phyloP scores from a whole-genome alignment of 2,113 vertebrate species.

The Phylloscopus trochilus region DNA sequence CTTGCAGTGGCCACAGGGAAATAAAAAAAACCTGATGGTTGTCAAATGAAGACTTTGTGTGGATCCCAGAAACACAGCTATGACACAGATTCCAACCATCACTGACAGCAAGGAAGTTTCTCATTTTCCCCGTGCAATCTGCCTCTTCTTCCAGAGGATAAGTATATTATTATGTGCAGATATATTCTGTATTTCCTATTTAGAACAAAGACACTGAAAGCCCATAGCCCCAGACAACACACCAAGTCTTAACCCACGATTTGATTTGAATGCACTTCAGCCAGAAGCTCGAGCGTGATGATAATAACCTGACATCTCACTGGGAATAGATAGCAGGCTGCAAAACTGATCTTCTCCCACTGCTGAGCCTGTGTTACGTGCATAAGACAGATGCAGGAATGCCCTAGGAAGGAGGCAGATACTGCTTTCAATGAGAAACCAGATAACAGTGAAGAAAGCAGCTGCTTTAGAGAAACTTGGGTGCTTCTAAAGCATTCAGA shows the following conservation, averaged over 20 bases:
- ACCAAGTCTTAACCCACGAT: neutral
- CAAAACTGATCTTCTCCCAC: slow-evolving; percentile 56
- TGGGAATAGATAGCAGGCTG: slow-evolving; percentile 31
- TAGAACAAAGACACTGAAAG: slow-evolving; percentile 3
- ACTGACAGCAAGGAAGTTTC: neutral
- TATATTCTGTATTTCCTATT: slow-evolving; percentile 45
- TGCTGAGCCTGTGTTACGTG: slow-evolving; percentile 60
- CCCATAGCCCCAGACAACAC: neutral
- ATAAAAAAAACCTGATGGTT: neutral
- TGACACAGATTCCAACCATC: neutral
- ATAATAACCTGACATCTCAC: slow-evolving; percentile 12
- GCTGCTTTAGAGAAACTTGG: slow-evolving; percentile 67
- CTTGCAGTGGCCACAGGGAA: neutral
- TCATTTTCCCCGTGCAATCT: neutral
- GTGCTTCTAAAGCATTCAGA: slow-evolving; percentile 58
- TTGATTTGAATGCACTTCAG: slow-evolving; percentile 48
- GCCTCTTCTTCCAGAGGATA: neutral
- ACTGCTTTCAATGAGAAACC: slow-evolving; percentile 32
- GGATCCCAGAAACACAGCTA: neutral
- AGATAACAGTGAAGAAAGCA: slow-evolving; percentile 65
- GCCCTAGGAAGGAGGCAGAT: slow-evolving; percentile 55
- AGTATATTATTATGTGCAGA: neutral
- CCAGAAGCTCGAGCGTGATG: slow-evolving; percentile 45
- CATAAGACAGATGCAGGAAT: slow-evolving; percentile 69
- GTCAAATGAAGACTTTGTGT: neutral